Evolutionary conservation across 2,113 vertebrate genomes (phyloP), one percentile per base, ranked within the genome.

Genomic region (Scatophagus argus): DNA sequence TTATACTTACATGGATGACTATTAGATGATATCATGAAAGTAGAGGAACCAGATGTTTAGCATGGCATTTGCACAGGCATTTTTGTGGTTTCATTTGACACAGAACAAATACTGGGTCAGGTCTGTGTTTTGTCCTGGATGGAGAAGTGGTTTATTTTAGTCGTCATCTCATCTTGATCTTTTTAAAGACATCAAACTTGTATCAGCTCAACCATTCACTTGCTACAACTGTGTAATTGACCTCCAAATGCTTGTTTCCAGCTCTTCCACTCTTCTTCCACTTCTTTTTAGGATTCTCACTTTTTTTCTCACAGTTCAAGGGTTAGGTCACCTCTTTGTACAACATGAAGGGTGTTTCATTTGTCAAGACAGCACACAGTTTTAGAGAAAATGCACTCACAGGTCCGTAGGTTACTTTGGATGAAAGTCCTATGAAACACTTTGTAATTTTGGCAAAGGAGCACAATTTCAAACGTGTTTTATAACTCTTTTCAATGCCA

Each of bases 81-180:
- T 78, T 87, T 79, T 88, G 73, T 83, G 82, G 84, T 54, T 85
- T 56, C 66, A 62, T 72, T 85, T 88, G 82, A 77, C 51, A 43
- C 56, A 84, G 68, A 82, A 82, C 67, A 87, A 87, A 87, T 84
- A 84, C 71, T 65, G 68, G 80, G 10, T 44, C 67, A 19, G 85
- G 39, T 72, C 89, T 89, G 87, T 77, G 52, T 72, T 84, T 69
- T 58, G 77, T 89, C 77, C 66, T 32, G 14, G 16, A 38, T 29
- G 47, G 46, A n/a, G 82, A 65, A 31, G 32, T 19, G 27, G 46
- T 25, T 79, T 49, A 43, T 79, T 85, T 81, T 71, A 56, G 80
- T 70, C 51, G 54, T 76, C n/a, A 34, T 64, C 34, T 43, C 13
- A 1, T 43, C 39, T 61, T 13, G 1, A 43, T 58, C 59, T 31